Evolutionary conservation across 2,113 vertebrate species (phyloP).

Genomic region (Pteruthius melanotis): DNA sequence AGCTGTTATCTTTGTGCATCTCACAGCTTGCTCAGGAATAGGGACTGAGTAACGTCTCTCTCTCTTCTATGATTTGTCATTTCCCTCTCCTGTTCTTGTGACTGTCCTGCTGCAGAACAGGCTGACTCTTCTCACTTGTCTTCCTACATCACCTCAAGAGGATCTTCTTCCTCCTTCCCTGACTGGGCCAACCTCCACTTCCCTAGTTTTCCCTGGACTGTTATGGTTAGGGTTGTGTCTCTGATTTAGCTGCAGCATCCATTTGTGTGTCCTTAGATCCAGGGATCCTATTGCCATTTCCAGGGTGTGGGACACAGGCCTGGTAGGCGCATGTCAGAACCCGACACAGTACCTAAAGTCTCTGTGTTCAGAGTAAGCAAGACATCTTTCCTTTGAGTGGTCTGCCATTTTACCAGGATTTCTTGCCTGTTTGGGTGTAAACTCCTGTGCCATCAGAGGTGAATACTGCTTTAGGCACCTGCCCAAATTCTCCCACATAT

Average conservation of each 20-base stretch:
- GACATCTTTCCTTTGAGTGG: not conserved
- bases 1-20: not conserved
- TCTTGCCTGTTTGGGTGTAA: not conserved
- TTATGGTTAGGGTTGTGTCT: not conserved
- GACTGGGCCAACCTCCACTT: not conserved
- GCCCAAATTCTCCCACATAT: not conserved
- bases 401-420: not conserved
- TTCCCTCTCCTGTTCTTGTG: not conserved
- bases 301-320: not conserved
- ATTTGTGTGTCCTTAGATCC: not conserved
- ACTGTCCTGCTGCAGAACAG: not conserved
- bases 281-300: not conserved
- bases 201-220: not conserved
- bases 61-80: not conserved
- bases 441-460: not conserved
- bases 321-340: not conserved
- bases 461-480: not conserved
- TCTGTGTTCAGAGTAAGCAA: not conserved
- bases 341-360: not conserved
- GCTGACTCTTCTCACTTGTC: not conserved
- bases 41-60: not conserved
- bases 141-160: not conserved
- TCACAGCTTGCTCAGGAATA: not conserved
- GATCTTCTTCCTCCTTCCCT: not conserved
- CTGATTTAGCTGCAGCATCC: not conserved